Base-by-base conservation (phyloP, 2,888 invertebrate genomes). In the Limnephilus marmoratus region DNA sequence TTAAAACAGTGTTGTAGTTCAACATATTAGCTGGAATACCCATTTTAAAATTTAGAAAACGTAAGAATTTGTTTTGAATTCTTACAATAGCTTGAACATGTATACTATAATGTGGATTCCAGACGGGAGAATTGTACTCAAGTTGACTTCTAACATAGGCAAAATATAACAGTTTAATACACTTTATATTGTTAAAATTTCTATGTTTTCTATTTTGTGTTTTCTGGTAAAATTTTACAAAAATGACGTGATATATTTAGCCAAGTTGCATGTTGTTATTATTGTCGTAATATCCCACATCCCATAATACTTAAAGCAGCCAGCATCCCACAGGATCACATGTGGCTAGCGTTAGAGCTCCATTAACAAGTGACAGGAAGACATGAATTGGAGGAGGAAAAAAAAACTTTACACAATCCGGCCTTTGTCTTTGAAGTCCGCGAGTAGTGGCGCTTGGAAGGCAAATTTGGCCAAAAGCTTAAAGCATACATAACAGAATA, bases 381-480 rank as follows among this genome's bases (percentile, higher is more conserved):
- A 24, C 85, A 85, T 85, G 85, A 85, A 85, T 85, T 37, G 34
- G 11, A 37, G 18, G 31, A 37, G 34, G 34, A 85, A 85, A 37
- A 45, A 45, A 37, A 29, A 85, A 24, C 34, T 13, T 18, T 37
- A 37, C 5, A 68, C 53, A 68, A 68, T 68, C 53, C 53, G 53
- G 53, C 24, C 85, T 85, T 85, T 85, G 85, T 85, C 85, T 85
- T 85, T 85, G 85, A 85, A 34, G 85, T 85, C 34, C 29, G 85
- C 37, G 85, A 41, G 34, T 15, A 85, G 85, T 37, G 85, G 85
- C 41, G 85, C 85, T 85, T 37, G 85, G 82, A 5, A 29, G 29
- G 31, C 29, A 82, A 29, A 68, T 68, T 68, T 68, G 18, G 18
- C 53, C 53, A 68, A 68, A 49, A 49, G 15, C 49, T 13, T 68